phyloP scores from a whole-genome alignment of 1,140 invertebrate species.

The Drosophila ananassae region DNA sequence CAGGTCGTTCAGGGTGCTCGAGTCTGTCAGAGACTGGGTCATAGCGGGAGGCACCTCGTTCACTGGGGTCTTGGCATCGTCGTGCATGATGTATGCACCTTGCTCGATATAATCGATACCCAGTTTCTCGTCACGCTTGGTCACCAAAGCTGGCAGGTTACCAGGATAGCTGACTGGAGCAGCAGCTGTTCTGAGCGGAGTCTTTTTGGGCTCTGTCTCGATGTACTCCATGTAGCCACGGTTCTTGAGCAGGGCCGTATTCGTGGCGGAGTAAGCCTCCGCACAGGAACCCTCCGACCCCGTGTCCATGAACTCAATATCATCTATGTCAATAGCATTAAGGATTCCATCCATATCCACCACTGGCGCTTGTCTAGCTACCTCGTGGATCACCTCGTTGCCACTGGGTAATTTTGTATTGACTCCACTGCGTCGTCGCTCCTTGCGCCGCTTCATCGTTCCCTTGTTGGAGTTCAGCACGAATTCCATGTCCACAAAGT shows the following conservation, averaged over 20 bases:
- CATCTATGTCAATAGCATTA: constrained; percentile 82
- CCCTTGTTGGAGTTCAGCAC: constrained; percentile 86
- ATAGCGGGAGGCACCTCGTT: constrained; percentile 69
- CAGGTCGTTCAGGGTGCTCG: constrained; percentile 83
- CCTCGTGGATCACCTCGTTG: constrained; percentile 67
- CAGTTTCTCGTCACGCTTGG: constrained; percentile 71
- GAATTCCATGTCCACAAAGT: constrained; percentile 88
- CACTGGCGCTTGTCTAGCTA: constrained; percentile 74
- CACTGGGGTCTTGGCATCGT: constrained; percentile 79
- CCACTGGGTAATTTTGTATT: constrained; percentile 69
- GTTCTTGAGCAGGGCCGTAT: constrained; percentile 86
- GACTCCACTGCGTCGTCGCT: constrained; percentile 70
- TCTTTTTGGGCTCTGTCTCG: constrained; percentile 77
- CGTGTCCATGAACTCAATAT: constrained; percentile 91
- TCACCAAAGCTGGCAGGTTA: constrained; percentile 41
- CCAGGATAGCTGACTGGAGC: background rate
- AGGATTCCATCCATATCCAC: constrained; percentile 73
- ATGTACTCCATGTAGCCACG: constrained; percentile 89
- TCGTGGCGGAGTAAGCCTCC: constrained; percentile 86
- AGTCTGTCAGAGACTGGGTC: constrained; percentile 79
- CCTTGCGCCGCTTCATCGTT: constrained; percentile 85
- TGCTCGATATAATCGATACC: constrained; percentile 86
- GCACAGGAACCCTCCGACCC: constrained; percentile 87
- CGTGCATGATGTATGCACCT: constrained; percentile 83
- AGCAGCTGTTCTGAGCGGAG: constrained; percentile 14